A percentile compares a stretch with the other conserved stretches of the same genome.
phyloP scores from a whole-genome alignment of 2,888 invertebrate genomes.

The Isoperla grammatica region DNA sequence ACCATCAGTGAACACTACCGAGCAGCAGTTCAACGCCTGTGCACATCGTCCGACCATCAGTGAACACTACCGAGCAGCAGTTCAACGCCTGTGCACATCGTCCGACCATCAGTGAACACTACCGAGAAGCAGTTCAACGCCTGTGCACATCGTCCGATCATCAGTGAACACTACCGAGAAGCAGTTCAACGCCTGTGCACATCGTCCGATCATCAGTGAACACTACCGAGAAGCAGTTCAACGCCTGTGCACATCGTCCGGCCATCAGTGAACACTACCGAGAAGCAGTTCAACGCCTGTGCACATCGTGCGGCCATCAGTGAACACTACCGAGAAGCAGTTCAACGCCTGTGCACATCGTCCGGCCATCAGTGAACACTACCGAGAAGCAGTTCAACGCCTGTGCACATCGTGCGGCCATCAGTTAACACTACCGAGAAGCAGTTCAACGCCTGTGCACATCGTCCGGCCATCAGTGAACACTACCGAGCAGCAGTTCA shows the following conservation, averaged over 20 bases:
- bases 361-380: constrained; percentile 17
- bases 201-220: constrained; percentile 23
- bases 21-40: constrained; percentile 21
- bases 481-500: too few species aligned
- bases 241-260: constrained; percentile 29
- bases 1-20: constrained; percentile 3
- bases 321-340: neutral
- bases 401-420: constrained; percentile 28
- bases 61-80: neutral
- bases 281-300: constrained; percentile 21
- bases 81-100: constrained; percentile 29
- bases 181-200: constrained; percentile 26
- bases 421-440: neutral
- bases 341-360: constrained; percentile 29
- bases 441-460: constrained; percentile 26
- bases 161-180: neutral
- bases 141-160: constrained; percentile 29
- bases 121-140: neutral
- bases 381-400: neutral
- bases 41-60: constrained; percentile 26
- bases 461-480: constrained; percentile 23
- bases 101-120: constrained; percentile 18
- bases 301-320: constrained; percentile 25
- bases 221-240: too few species aligned
- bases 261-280: neutral